Evolutionary conservation across 2,888 invertebrate genomes (phyloP), one percentile per base, ranked within the genome.

Genomic region (Drosophila anomalata): DNA sequence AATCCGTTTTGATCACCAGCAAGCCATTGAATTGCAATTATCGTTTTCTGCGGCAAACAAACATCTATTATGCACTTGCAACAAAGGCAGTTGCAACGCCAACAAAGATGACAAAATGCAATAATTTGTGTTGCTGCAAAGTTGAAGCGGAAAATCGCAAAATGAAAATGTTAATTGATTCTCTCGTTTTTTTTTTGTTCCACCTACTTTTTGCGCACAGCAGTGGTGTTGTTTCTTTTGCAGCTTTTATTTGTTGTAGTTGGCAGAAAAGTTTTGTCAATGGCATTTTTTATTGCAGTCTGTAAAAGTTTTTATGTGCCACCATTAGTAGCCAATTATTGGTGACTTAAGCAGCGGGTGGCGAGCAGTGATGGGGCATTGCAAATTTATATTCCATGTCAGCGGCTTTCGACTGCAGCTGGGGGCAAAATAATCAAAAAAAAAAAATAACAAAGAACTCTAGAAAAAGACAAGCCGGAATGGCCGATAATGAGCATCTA

Each of bases 161-260:
- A 82, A 87, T 82, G 79, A 77, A 87, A 85, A 87, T 82, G 85
- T 87, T 82, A 87, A 87, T 82, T 83, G 86, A 82, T 75, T 82
- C 84, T 59, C 78, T 70, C 87, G 81, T 62, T 68, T 20, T 54
- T 47, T 66, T 62, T 22, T 52, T 44, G 48, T 31, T 14, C 31
- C 26, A 31, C 33, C 42, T 12, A 26, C 33, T 52, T 24, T 55
- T 7, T 36, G n/a, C 36, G 7, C 7, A n/a, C 2, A n/a, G n/a
- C 36, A 39, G 36, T 62, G 50, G 63, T 56, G 44, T 12, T 58
- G n/a, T 46, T 48, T 65, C 24, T 53, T 60, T 55, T 46, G 9
- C 55, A 73, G 57, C 56, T 59, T 63, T 53, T 58, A 66, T 65
- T 50, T 66, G 54, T 62, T 60, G 57, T 56, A 36, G 50, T 69